These are phyloP conservation scores for Actinostola sp. DNA, from an alignment of 92 coral and sea anemone genomes.

Conservation along the genomic window DNA sequence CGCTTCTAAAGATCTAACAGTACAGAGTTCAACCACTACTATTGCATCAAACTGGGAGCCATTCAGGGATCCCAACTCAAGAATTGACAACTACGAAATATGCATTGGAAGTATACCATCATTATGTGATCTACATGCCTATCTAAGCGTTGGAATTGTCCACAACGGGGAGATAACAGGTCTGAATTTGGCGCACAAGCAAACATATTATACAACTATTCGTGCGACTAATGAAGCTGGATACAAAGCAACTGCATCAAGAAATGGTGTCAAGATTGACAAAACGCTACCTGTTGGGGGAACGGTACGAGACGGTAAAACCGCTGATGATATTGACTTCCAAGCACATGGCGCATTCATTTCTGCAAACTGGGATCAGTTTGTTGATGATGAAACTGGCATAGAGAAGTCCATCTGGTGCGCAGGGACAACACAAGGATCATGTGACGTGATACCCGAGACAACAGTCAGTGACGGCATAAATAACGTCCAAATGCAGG, in stretches of 20 bases:
- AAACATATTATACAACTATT: constrained; percentile 70
- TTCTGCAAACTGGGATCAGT: constrained; percentile 90
- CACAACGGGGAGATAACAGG: constrained; percentile 58
- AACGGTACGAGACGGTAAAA: constrained; percentile 72
- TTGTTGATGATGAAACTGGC: constrained; percentile 79
- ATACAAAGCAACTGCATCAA: constrained; percentile 55
- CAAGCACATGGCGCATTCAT: constrained; percentile 73
- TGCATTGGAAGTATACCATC: constrained; percentile 81
- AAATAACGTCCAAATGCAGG: constrained; percentile 29
- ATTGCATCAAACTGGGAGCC: constrained; percentile 90
- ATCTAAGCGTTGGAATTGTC: constrained; percentile 47
- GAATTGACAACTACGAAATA: constrained; percentile 72
- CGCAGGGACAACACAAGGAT: constrained; percentile 76
- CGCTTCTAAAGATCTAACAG: constrained; percentile 38
- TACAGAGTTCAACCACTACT: constrained; percentile 77
- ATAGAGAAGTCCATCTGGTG: constrained; percentile 82
- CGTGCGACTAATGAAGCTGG: constrained; percentile 87
- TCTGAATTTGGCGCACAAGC: constrained; percentile 65
- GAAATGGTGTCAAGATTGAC: constrained; percentile 83
- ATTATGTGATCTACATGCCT: constrained; percentile 68
- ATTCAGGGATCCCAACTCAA: constrained; percentile 68
- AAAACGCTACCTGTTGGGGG: constrained; percentile 82
- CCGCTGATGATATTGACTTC: constrained; percentile 61
- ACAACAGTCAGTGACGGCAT: constrained; percentile 56
- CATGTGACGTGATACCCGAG: constrained; percentile 81